These are phyloP conservation scores for Aquatica leii DNA, from an alignment of 2,888 invertebrate genomes.

Conservation along the genomic window DNA sequence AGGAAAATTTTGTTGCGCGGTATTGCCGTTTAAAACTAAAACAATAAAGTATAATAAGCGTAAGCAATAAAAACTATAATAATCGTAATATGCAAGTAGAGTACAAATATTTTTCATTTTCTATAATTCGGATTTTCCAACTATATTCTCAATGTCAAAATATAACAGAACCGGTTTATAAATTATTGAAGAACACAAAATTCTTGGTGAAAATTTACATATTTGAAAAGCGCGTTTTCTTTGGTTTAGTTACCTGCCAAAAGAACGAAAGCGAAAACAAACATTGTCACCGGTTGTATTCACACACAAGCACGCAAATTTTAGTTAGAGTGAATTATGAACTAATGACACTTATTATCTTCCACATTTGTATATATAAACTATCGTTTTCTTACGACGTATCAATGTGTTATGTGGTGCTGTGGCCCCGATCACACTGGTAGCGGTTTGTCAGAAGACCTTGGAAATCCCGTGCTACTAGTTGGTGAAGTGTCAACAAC, in stretches of 20 bases:
- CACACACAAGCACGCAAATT: slow-evolving; percentile 9
- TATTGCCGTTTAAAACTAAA: slow-evolving; percentile 6
- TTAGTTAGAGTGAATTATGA: slow-evolving; percentile 10
- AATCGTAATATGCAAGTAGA: neutral
- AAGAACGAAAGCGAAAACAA: slow-evolving; percentile 12
- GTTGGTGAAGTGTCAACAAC: slow-evolving; percentile 36
- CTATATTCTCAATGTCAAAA: slow-evolving; percentile 21
- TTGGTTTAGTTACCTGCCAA: slow-evolving; percentile 21
- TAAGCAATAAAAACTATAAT: neutral
- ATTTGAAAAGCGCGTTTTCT: no score
- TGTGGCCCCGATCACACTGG: slow-evolving; percentile 20
- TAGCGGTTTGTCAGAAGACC: slow-evolving; percentile 36
- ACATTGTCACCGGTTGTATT: slow-evolving; percentile 17
- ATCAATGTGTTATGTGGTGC: slow-evolving; percentile 16
- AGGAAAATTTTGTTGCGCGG: slow-evolving; percentile 15
- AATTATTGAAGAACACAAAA: slow-evolving; percentile 10
- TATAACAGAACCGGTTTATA: slow-evolving; percentile 26
- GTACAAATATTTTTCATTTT: slow-evolving; percentile 12
- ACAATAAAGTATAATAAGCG: neutral
- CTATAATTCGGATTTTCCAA: slow-evolving; percentile 25
- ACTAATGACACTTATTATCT: slow-evolving; percentile 32
- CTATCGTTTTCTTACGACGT: slow-evolving; percentile 10
- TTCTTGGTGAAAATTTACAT: neutral
- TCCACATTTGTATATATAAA: slow-evolving; percentile 21
- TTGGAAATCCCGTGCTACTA: slow-evolving; percentile 43